Percentiles rank a stretch among this genome's conserved stretches.
Conservation (phyloP, 2,888 invertebrate species). For the Notodonta ziczac region DNA sequence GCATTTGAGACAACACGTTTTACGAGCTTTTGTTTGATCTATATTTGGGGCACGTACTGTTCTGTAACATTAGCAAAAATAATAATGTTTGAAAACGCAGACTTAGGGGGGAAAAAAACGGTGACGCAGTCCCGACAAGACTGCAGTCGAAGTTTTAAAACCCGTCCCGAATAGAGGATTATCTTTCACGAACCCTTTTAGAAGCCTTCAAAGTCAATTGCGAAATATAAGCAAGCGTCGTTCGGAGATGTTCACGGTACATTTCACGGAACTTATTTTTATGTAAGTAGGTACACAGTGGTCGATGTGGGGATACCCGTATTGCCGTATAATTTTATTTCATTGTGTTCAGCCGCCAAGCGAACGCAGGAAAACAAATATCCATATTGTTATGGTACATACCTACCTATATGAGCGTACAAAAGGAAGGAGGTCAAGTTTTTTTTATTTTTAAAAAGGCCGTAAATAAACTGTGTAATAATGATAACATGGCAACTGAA, state of each 20-base stretch:
- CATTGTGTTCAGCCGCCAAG: slow-evolving; percentile 24
- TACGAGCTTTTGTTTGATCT: slow-evolving; percentile 35
- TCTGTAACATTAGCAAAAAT: slow-evolving; percentile 19
- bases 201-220: slow-evolving; percentile 24
- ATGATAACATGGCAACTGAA: slow-evolving; percentile 24
- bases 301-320: slow-evolving; percentile 12
- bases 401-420: slow-evolving; percentile 4
- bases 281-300: slow-evolving; percentile 9
- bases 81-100: slow-evolving; percentile 8
- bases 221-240: slow-evolving; percentile 2
- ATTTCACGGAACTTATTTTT: neutral
- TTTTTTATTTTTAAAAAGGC: slow-evolving; percentile 19
- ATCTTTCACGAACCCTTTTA: slow-evolving; percentile 39
- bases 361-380: slow-evolving; percentile 32
- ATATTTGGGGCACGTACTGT: slow-evolving; percentile 21
- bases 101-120: slow-evolving; percentile 44
- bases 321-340: slow-evolving; percentile 29
- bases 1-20: slow-evolving; percentile 26
- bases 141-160: slow-evolving; percentile 51
- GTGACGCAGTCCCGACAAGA: slow-evolving; percentile 51
- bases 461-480: slow-evolving; percentile 15
- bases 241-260: too few relatives aligned
- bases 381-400: slow-evolving; percentile 2
- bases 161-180: slow-evolving; percentile 52
- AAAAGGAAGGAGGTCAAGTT: slow-evolving; percentile 29